Evolutionary conservation across 2,797 vertebrate species (phyloP), one percentile per base, ranked within the genome.

Genomic region (Sebastes nivosus): DNA sequence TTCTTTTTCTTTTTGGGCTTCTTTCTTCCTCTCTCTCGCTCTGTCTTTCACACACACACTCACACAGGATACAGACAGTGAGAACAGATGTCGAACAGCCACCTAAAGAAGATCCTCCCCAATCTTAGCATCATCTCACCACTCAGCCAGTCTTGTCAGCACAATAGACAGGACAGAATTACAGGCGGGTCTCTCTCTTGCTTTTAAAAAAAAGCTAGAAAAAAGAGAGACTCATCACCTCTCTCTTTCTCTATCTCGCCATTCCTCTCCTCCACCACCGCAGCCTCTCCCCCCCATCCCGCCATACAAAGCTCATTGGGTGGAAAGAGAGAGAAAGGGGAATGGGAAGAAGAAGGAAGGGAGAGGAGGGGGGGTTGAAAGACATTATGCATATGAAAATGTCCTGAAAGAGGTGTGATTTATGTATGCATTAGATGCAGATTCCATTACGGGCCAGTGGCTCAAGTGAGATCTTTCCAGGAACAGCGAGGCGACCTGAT

Each of bases 381-480:
- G 97, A 97, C 97, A 98, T 98, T 98, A 98, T 98, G 97, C 97
- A 99, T 99, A 98, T 98, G 98, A 98, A 99, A 98, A 98, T 98
- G 96, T 97, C 97, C 97, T 97, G 97, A 97, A 97, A 98, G 97
- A 97, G 97, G 97, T 97, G 98, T 98, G 98, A 99, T 99, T 99
- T 99, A 99, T 99, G 97, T 97, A 99, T 99, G 97, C 97, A 98
- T 98, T 98, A 98, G 97, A 97, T 98, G 97, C 97, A 99, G 98
- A 99, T 99, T 99, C 97, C 97, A 99, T 99, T 99, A 98, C 95
- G 96, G 97, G 96, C 97, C 97, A 97, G 96, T 96, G 96, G 97
- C 97, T 97, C 97, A 97, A 97, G 97, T 98, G 96, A 97, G 97
- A 97, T 97, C 97, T 97, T 97, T 97, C 97, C 96, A 96, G 96